Evolutionary conservation across 2,113 vertebrate species (phyloP).

Genomic region (Smithornis capensis): DNA sequence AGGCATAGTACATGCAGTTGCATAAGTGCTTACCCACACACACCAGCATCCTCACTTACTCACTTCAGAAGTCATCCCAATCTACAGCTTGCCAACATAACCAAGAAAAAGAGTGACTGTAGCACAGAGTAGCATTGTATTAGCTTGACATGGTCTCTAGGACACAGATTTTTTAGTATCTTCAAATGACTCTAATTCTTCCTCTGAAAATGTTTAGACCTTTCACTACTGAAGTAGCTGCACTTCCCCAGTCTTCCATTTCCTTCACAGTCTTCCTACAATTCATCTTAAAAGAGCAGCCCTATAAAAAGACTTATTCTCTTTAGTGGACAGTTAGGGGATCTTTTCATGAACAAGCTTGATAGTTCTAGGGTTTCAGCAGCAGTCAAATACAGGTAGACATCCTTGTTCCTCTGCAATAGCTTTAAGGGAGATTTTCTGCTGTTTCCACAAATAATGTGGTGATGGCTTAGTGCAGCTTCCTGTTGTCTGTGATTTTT

Average conservation of each 20-base stretch:
- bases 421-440: not conserved
- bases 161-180: not conserved
- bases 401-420: not conserved
- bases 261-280: not conserved
- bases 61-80: not conserved
- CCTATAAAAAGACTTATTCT: not conserved
- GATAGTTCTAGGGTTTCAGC: not conserved
- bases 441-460: not conserved
- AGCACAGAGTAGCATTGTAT: not conserved
- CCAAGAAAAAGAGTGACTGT: not conserved
- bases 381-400: not conserved
- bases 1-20: not conserved
- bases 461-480: not conserved
- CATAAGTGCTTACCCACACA: not conserved
- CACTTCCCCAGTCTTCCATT: not conserved
- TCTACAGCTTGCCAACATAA: not conserved
- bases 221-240: not conserved
- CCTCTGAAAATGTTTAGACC: not conserved
- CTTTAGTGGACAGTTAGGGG: not conserved
- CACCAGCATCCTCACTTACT: not conserved
- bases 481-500: not conserved
- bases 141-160: not conserved
- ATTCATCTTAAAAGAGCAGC: not conserved
- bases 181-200: not conserved
- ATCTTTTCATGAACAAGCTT: not conserved